Base-by-base conservation (phyloP, 2,797 vertebrate genomes). In the Onychomys torridus region DNA sequence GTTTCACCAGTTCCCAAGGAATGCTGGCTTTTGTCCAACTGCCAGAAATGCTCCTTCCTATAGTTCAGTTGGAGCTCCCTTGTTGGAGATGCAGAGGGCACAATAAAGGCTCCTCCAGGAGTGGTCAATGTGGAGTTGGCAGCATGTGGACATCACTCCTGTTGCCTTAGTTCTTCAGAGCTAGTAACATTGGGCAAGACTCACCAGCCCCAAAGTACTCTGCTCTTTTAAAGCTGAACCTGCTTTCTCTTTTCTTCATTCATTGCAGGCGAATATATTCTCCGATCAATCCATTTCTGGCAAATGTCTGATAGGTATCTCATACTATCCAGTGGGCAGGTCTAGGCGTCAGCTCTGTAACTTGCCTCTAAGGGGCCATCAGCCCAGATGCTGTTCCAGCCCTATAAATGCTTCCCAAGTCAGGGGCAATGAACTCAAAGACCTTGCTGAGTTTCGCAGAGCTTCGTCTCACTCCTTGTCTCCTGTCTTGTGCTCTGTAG, bases 121-220 rank as follows among this genome's bases (percentile, higher is more conserved):
- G 3, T 40, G 8, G 12, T 17, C 23, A 13, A 5, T 3, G 27
- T 0, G 0, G 4, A 9, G 0, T 32, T 40, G 11, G 1, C 16
- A 55, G 1, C 37, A 10, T 40, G 49, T 61, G 8, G 3, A 7
- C 6, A 21, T 6, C 23, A 11, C 37, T 40, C 37, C 37, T 76
- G 19, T 3, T 12, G 7, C 32, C 40, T 11, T 4, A 27, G 32
- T 59, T 59, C 46, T 57, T 84, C 11, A 37, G 77, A 83, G 12
- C 11, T 32, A 40, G 43, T 19, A 16, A 43, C 17, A 2, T 12
- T 1, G 6, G 11, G 5, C 5, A 63, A 43, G 7, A 12, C 1
- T 57, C 73, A 21, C 40, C 2, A 0, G 19, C 2, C 52, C 17
- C 13, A 5, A 65, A 52, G 7, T 6, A 10, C 17, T 6, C 37